Evolutionary conservation across 2,113 vertebrate genomes (phyloP).

Genomic region (Empidonax traillii): DNA sequence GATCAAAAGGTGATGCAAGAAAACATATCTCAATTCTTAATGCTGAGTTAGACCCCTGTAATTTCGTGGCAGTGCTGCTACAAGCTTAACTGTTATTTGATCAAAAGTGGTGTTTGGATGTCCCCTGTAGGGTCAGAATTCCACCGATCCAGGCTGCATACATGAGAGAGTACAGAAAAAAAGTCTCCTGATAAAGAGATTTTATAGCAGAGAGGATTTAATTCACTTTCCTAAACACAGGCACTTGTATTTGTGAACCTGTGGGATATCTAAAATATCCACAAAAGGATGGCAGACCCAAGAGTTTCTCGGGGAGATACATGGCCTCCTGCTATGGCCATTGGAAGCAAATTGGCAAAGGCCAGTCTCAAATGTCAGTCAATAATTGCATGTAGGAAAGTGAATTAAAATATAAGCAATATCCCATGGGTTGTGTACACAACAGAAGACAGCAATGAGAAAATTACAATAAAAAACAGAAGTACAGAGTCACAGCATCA

Average conservation of each 20-base stretch:
- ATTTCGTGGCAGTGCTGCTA: neutral
- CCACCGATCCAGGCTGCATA: neutral
- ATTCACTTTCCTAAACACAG: neutral
- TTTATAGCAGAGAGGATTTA: neutral
- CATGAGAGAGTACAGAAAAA: neutral
- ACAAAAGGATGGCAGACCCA: neutral
- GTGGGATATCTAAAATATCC: neutral
- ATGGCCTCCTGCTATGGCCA: neutral
- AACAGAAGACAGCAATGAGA: neutral
- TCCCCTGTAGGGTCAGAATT: neutral
- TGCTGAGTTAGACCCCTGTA: neutral
- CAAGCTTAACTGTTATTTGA: neutral
- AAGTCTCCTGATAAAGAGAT: neutral
- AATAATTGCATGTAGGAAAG: neutral
- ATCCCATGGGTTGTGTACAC: too few species aligned
- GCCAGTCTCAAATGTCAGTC: neutral
- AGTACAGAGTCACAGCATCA: neutral
- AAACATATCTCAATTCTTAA: neutral
- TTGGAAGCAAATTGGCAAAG: neutral
- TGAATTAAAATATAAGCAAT: neutral
- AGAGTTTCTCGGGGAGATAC: neutral
- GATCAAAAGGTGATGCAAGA: neutral
- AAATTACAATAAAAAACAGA: neutral
- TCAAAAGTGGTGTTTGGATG: neutral
- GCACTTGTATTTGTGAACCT: neutral